Base-by-base conservation (phyloP, 2,113 vertebrate species). In the Atherinomorus stipes region DNA sequence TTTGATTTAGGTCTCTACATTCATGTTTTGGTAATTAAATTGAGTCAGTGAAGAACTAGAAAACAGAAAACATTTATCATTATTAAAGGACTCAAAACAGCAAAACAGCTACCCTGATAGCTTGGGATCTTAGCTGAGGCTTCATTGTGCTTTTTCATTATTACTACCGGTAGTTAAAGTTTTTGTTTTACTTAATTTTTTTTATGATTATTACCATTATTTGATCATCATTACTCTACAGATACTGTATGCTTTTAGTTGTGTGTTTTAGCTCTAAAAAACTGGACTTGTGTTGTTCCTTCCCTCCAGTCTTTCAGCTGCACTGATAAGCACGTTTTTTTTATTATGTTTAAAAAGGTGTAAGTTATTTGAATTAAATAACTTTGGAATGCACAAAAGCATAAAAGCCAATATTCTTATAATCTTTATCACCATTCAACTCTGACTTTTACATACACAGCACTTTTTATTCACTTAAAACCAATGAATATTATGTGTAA, bases 401-500 rank as follows among this genome's bases (percentile, higher is more conserved):
- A 16, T 42, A 42, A 4, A 42, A 42, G 15, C 22, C 4, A 7
- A 19, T n/a, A 11, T 12, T 28, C 19, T 19, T 37, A 2, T 11
- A 57, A 21, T n/a, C 9, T 50, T 21, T 15, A 11, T 51, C 12
- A 28, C 13, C 10, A 23, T 40, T 62, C 18, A 57, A 21, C 26
- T 13, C 12, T 1, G 1, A 34, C 31, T 34, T 34, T 7, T 1
- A 34, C 31, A 34, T 9, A 34, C 1, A 34, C 31, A 16, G 40
- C 16, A 40, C 12, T 11, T 9, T 38, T 13, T 4, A 42, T 42
- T 42, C 2, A 15, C 3, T 42, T 42, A 15, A 42, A 44, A 45
- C 10, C 25, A 38, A 8, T 64, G 12, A 68, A 59, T 8, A 25
- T 12, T 38, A 16, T 63, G 6, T 80, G 70, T 21, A 25, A 75